Evolutionary conservation across 1,140 invertebrate species (phyloP).

Genomic region (Halyomorpha halys): DNA sequence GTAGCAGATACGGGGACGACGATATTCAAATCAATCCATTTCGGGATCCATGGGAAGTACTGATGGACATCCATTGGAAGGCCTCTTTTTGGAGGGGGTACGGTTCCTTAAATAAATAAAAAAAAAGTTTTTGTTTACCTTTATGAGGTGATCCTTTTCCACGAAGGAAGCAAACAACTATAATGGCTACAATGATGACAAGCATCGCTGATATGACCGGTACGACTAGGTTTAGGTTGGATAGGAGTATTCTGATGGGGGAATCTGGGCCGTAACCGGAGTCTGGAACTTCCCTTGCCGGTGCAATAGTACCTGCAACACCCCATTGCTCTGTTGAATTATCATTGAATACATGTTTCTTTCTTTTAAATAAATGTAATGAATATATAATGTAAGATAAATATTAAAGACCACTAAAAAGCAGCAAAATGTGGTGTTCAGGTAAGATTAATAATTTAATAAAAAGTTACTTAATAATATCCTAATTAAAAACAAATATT

Average conservation of each 20-base stretch:
- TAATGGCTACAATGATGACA: slow-evolving; percentile 82
- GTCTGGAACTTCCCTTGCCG: slow-evolving; percentile 71
- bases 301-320: slow-evolving; percentile 86
- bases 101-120: slow-evolving; percentile 51
- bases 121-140: slow-evolving; percentile 45
- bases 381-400: too few relatives aligned
- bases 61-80: slow-evolving; percentile 41
- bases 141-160: slow-evolving; percentile 69
- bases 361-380: too few relatives aligned
- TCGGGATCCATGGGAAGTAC: slow-evolving; percentile 67
- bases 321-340: slow-evolving; percentile 8
- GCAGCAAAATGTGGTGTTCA: too few relatives aligned
- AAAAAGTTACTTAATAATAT: too few relatives aligned
- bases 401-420: too few relatives aligned
- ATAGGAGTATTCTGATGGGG: slow-evolving; percentile 68
- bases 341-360: too few relatives aligned
- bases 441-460: too few relatives aligned
- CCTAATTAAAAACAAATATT: too few relatives aligned
- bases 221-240: slow-evolving; percentile 85
- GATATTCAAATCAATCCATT: slow-evolving; percentile 77
- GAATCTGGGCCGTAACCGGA: slow-evolving; percentile 49
- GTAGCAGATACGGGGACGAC: slow-evolving; percentile 74
- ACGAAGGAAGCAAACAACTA: slow-evolving; percentile 78
- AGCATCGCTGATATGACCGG: slow-evolving; percentile 84
- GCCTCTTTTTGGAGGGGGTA: slow-evolving; percentile 62